Conservation (phyloP, 1,140 invertebrate species). For the Brachionus paranguensis region DNA sequence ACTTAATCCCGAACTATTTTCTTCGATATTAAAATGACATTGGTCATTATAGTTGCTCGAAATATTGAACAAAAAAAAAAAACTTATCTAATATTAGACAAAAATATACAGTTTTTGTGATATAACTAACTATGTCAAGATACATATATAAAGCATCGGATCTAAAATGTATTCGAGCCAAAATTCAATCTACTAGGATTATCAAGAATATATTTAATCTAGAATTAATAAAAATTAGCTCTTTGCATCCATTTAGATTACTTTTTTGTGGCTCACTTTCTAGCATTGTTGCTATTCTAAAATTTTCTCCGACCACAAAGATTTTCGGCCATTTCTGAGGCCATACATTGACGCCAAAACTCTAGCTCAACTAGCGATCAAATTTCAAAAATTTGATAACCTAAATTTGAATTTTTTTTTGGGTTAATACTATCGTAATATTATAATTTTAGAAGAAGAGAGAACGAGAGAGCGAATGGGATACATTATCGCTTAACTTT, state of each 20-base stretch:
- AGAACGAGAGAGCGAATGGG: background rate
- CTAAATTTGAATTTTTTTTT: conserved; percentile 17
- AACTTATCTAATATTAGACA: conserved; percentile 25
- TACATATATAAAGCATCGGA: background rate
- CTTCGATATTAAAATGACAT: conserved; percentile 1
- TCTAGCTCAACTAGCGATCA: background rate
- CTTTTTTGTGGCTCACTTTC: background rate
- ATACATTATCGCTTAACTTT: conserved; percentile 20
- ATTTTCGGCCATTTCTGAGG: background rate
- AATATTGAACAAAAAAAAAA: background rate
- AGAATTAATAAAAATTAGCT: conserved; percentile 1
- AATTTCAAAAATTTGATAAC: conserved; percentile 22
- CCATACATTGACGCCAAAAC: background rate
- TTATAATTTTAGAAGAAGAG: background rate
- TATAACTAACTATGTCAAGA: conserved; percentile 26
- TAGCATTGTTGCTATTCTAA: background rate
- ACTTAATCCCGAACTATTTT: conserved; percentile 29
- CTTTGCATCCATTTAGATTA: background rate
- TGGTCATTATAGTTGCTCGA: background rate
- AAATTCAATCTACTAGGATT: conserved; percentile 29
- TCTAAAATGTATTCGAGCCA: conserved; percentile 22
- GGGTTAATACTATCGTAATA: background rate
- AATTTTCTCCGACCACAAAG: background rate
- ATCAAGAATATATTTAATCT: conserved; percentile 35
- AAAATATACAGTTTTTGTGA: conserved; percentile 17